Percentiles rank a stretch among this genome's conserved stretches.
Evolutionary conservation across 1,140 invertebrate species (phyloP).

Genomic region (Drosophila bipectinata): DNA sequence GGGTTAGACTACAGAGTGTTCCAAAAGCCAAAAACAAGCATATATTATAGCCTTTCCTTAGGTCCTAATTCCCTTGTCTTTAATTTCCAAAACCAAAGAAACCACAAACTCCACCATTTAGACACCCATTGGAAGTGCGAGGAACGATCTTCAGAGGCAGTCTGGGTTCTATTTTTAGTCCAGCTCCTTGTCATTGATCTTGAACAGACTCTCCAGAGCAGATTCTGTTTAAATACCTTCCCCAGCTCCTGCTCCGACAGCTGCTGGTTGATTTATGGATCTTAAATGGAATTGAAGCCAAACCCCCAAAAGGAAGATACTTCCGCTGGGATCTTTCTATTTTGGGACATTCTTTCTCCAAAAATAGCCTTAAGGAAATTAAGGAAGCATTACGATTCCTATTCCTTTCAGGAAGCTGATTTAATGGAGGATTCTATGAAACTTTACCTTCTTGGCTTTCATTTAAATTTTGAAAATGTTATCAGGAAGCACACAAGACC

Average conservation of each 20-base stretch:
- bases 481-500: too few species aligned
- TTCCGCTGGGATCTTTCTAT: not conserved
- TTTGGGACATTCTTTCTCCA: too few species aligned
- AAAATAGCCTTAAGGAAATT: not conserved
- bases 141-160: conserved; percentile 4
- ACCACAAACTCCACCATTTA: not conserved
- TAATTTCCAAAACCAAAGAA: too few species aligned
- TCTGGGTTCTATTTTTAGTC: conserved; percentile 10
- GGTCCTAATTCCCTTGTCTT: too few species aligned
- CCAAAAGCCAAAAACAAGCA: not conserved
- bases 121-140: conserved; percentile 5
- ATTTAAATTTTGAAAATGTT: too few species aligned
- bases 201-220: conserved; percentile 24
- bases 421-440: too few species aligned
- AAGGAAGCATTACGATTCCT: not conserved
- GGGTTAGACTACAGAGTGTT: not conserved
- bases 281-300: not conserved
- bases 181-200: conserved; percentile 51
- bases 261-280: conserved; percentile 40
- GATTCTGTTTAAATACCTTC: conserved; percentile 29
- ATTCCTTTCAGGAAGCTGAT: too few species aligned
- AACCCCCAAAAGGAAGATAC: not conserved
- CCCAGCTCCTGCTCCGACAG: not conserved
- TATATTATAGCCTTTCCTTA: too few species aligned
- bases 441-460: too few species aligned